phyloP scores from a whole-genome alignment of 1,140 invertebrate genomes.

The Aricia agestis region DNA sequence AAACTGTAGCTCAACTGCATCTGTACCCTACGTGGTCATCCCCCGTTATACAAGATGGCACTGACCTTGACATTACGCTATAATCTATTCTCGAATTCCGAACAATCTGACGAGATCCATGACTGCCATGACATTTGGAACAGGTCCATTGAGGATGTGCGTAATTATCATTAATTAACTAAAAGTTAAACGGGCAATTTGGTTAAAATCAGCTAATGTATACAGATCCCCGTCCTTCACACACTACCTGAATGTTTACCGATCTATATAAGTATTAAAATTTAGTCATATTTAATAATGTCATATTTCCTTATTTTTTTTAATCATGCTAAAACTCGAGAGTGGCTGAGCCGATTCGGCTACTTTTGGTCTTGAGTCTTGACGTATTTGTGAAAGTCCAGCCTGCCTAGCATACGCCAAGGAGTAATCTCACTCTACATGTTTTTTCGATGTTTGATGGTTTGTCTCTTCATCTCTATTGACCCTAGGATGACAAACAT shows the following conservation, averaged over 20 bases:
- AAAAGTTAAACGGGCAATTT: background rate
- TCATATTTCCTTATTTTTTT: no score
- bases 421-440: no score
- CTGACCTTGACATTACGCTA: background rate
- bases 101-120: background rate
- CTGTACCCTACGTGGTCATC: background rate
- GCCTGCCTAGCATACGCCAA: no score
- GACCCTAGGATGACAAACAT: no score
- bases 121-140: constrained; percentile 4
- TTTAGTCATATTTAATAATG: no score
- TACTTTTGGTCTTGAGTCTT: no score
- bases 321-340: no score
- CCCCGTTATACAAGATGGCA: background rate
- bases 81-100: background rate
- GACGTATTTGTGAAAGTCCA: no score
- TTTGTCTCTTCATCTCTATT: no score
- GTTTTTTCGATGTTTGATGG: no score
- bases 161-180: background rate
- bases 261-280: background rate
- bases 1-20: no score
- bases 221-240: background rate
- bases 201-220: background rate
- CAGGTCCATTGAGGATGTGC: background rate
- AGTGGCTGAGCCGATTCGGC: no score
- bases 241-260: background rate